Evolutionary conservation across 2,113 vertebrate genomes (phyloP).

Genomic region (Zosterops japonicus): DNA sequence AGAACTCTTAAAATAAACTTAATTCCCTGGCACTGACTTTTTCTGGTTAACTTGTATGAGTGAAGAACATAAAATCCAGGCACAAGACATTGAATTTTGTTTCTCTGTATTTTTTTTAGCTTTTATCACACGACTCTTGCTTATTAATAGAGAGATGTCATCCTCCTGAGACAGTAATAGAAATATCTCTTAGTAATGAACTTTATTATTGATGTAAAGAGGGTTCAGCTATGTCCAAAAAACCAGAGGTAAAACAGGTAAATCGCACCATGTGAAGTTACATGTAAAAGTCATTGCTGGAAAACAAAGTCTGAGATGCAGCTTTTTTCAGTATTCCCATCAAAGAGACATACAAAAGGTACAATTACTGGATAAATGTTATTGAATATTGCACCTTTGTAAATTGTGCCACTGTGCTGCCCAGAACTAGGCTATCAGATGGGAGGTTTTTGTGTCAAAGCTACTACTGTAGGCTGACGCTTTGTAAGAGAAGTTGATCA

Average conservation of each 20-base stretch:
- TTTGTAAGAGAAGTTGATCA: background rate
- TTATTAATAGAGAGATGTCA: background rate
- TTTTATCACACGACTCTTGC: background rate
- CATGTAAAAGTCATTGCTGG: background rate
- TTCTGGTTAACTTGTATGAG: slow-evolving; percentile 21
- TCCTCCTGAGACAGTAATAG: background rate
- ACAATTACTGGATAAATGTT: background rate
- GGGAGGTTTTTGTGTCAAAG: background rate
- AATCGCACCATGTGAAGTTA: background rate
- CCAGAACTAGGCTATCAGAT: background rate
- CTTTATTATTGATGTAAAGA: background rate
- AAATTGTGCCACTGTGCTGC: background rate
- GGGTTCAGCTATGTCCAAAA: rapidly evolving
- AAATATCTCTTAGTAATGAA: background rate
- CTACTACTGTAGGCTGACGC: background rate
- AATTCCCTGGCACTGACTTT: background rate
- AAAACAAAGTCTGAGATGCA: background rate
- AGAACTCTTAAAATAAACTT: background rate
- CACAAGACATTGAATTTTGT: background rate
- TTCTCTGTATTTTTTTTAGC: background rate
- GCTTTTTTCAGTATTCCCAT: background rate
- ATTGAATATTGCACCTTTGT: background rate
- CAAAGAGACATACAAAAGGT: background rate
- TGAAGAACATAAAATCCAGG: slow-evolving; percentile 5
- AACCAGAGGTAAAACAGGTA: background rate